Base-by-base conservation (phyloP, 2,797 vertebrate species). In the Scolopax bukidnonensis region DNA sequence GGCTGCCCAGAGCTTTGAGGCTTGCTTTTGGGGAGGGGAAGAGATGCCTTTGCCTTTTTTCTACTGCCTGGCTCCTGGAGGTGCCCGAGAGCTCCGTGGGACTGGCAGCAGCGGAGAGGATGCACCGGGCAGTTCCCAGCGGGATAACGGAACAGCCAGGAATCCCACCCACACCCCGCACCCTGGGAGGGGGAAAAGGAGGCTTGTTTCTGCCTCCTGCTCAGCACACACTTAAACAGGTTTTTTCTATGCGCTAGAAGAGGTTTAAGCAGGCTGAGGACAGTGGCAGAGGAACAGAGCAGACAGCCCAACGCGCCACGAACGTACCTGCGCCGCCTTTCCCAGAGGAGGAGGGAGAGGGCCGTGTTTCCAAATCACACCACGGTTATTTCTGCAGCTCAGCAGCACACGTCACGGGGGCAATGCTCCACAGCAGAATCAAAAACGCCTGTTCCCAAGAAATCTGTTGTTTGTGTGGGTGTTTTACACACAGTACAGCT, bases 211-310 rank as follows among this genome's bases (percentile, higher is more conserved):
- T 76, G 30, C 15, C 76, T 45, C 60, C 32, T 5, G 68, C 33
- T 27, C 54, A 53, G 25, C 21, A 16, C 20, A 45, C n/a, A 16
- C 60, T 65, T 27, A 78, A 79, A 84, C 79, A 21, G 87, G 25
- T 75, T 89, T 81, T 81, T 64, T 19, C 77, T 67, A 32, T 20
- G 23, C 18, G n/a, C 60, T 43, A 84, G 53, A 60, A 87, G 87
- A 61, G 71, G 54, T 89, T 82, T 84, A 82, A 77, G 61, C 40
- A 90, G 76, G 33, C 78, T 75, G 82, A 74, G 48, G 78, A 78
- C 5, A 85, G 82, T 10, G 65, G 33, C 9, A 19, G 68, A 79
- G 38, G 30, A 59, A n/a, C 15, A 40, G 30, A 38, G 33, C 54
- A 71, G 5, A 14, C 18, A 68, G 70, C 16, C 65, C 10, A 85